These are phyloP conservation scores for Mormyrus hasselquistii DNA, from an alignment of 2,797 vertebrate species.

Conservation along the genomic window DNA sequence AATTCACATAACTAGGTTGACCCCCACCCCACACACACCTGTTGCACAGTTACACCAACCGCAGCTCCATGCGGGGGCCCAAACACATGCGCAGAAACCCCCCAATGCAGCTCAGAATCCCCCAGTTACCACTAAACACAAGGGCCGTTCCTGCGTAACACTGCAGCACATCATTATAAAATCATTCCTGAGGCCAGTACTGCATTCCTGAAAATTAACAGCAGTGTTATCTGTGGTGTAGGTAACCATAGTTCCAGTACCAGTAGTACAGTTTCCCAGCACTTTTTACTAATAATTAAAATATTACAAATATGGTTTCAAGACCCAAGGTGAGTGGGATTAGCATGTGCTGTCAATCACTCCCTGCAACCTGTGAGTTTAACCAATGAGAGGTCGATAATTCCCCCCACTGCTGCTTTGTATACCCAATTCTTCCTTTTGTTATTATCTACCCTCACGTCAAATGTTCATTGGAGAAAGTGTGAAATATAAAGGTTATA, in stretches of 20 bases:
- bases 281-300: neutral
- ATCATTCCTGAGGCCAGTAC: neutral
- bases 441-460: neutral
- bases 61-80: too few species aligned
- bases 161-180: conserved; percentile 1
- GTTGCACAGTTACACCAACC: neutral
- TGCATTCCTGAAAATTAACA: neutral
- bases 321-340: neutral
- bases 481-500: neutral
- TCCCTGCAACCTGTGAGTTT: neutral
- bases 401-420: neutral
- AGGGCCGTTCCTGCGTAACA: neutral
- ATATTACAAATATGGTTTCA: neutral
- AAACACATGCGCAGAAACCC: neutral
- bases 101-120: neutral
- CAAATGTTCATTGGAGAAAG: neutral
- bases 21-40: neutral
- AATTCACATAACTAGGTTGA: neutral
- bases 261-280: neutral
- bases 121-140: neutral
- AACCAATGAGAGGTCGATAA: neutral
- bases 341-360: neutral
- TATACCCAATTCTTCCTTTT: neutral
- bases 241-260: neutral
- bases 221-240: neutral